Base-by-base conservation (phyloP, 1,140 invertebrate species). In the Pristionchus pacificus region DNA sequence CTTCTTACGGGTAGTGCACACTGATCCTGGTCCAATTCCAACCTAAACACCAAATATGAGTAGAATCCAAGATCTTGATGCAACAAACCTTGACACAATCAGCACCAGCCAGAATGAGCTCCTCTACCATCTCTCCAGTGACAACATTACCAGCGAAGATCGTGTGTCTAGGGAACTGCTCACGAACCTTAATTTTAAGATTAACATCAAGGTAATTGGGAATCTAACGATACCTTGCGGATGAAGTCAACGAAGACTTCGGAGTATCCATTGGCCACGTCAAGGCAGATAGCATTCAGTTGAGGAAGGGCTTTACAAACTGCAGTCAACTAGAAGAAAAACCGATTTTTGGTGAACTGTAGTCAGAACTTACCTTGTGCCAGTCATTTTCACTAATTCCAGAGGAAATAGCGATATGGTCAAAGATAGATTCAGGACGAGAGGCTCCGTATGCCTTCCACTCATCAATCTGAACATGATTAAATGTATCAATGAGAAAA, bases 251-350 rank as follows among this genome's bases (percentile, higher is more conserved):
- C 92, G 87, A 97, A 96, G 82, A 91, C 89, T 84, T 96, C 92
- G 0, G 92, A 92, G 86, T 97, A 97, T 1, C 94, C 94, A 85
- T 97, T 97, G 14, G 94, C 94, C n/a, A 97, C 93, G 84, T 97
- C 94, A 24, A 97, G 85, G 84, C 94, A 97, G 72, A 96, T 90
- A 83, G 90, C 95, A 58, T 85, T 82, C 3, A 89, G 75, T 60
- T 89, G 89, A 2, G 91, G 91, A 38, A 94, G 87, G 6, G 87
- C 89, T 31, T 84, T 82, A 0, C 88, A 66, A 74, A 96, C 90
- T 38, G 89, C 88, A 19, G 87, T 86, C 0, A 96, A 86, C 55
- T 70, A 32, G 29, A 25, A 30, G 32, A 49, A 19, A 49, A 49
- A 19, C 6, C 6, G 38, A 49, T 49, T 49, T 10, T 28, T 30